Evolutionary conservation across 2,797 vertebrate species (phyloP), one percentile per base, ranked within the genome.

Genomic region (Fistularia tabacaria): DNA sequence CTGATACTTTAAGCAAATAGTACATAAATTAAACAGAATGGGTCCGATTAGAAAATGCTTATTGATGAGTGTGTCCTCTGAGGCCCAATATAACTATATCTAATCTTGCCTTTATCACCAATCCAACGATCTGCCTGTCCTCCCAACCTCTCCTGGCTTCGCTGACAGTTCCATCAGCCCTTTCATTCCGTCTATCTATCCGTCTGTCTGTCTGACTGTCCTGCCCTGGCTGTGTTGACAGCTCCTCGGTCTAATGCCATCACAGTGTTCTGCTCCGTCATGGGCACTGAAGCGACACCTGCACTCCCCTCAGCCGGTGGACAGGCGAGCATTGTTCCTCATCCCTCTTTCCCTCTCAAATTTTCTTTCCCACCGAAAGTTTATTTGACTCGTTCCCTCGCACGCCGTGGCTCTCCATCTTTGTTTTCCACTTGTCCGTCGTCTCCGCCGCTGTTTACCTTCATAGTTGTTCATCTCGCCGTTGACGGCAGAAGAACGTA

Each of bases 231-330:
- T 69, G 64, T 56, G 79, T 72, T 87, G 88, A 87, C 88, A 89
- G 85, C 83, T 80, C 80, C 73, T 84, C 51, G 73, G 77, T 80
- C 82, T 85, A 73, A 74, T 69, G 79, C 80, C 69, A 64, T 81
- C 54, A 76, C 77, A 76, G 73, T 66, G 77, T 74, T 83, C 77
- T 77, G 79, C 80, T 81, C 84, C 80, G 85, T 87, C 87, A 87
- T 64, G 82, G 83, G 80, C 88, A 87, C 59, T 86, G 82, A 82
- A 86, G 85, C 88, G 77, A 83, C 51, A 56, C 84, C 75, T 76
- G 74, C 76, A 64, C 76, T 25, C 25, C 70, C 69, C 77, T 81
- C 69, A 76, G 76, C 71, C 72, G 69, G 82, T 59, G 72, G 83
- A 87, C 82, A 85, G 76, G 63, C 76, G 72, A 70, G 77, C 54